phyloP scores from a whole-genome alignment of 2,797 vertebrate species.

The Oreonectes daqikongensis region DNA sequence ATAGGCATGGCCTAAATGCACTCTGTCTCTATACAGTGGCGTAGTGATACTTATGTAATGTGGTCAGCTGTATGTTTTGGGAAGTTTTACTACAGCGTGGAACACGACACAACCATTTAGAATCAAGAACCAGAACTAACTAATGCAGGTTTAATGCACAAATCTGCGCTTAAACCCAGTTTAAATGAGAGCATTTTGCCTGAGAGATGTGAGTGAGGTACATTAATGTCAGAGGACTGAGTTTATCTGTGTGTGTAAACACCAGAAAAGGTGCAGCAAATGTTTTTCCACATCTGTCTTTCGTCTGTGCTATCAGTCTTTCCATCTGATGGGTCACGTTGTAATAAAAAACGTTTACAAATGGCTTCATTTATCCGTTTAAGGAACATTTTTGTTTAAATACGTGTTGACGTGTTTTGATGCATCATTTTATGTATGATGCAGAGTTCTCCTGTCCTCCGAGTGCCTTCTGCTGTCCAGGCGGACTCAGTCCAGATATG shows the following conservation, averaged over 20 bases:
- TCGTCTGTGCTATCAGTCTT: not conserved
- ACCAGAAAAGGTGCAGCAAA: not conserved
- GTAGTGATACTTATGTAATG: too few relatives aligned
- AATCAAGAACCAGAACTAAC: too few relatives aligned
- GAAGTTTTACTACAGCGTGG: too few relatives aligned
- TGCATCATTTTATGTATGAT: constrained; percentile 1
- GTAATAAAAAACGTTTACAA: not conserved
- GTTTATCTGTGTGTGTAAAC: not conserved
- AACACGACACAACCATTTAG: too few relatives aligned
- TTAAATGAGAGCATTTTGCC: not conserved
- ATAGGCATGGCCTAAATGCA: too few relatives aligned
- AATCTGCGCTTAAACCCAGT: not conserved
- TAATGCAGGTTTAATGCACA: not conserved
- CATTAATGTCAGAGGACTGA: not conserved
- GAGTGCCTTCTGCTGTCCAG: constrained; percentile 44
- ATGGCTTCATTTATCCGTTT: not conserved
- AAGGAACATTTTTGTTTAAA: not conserved
- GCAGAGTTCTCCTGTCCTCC: not conserved
- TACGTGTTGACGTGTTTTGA: not conserved
- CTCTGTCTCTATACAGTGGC: too few relatives aligned
- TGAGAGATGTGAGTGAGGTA: not conserved
- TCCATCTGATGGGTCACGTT: not conserved
- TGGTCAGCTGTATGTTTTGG: too few relatives aligned
- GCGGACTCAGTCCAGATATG: constrained; percentile 49
- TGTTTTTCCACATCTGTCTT: not conserved